These are phyloP conservation scores for Loriculus beryllinus DNA, from an alignment of 2,797 vertebrate genomes.

Conservation along the genomic window DNA sequence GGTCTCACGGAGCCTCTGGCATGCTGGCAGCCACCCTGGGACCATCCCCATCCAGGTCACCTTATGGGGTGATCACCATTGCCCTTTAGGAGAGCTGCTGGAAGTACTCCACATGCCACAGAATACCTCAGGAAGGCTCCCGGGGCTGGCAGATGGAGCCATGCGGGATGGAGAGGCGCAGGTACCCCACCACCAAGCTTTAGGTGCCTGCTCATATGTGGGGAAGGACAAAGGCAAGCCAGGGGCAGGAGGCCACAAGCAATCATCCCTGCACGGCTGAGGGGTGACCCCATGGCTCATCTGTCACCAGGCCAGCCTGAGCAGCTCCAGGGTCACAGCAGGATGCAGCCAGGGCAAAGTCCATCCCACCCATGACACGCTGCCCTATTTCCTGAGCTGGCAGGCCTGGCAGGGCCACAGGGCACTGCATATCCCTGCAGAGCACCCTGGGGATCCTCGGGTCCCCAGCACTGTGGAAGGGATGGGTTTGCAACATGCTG, in stretches of 20 bases:
- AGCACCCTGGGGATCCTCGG: neutral
- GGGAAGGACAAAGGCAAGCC: neutral
- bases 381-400: neutral
- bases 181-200: neutral
- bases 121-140: neutral
- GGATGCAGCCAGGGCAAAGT: neutral
- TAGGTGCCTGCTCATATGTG: neutral
- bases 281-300: neutral
- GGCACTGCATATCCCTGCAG: neutral
- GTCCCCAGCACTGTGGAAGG: neutral
- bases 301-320: neutral
- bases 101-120: neutral
- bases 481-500: neutral
- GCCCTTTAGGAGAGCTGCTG: neutral
- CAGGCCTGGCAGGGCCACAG: neutral
- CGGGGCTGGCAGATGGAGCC: neutral
- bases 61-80: neutral
- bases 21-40: accelerated
- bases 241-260: neutral
- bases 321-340: neutral
- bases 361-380: neutral
- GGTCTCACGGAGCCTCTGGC: neutral
- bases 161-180: accelerated
- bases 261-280: accelerated
- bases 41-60: neutral